Percentiles rank a stretch among this genome's conserved stretches.
These are phyloP conservation scores for Ispidina lecontei DNA, from an alignment of 2,797 vertebrate species.

Conservation along the genomic window DNA sequence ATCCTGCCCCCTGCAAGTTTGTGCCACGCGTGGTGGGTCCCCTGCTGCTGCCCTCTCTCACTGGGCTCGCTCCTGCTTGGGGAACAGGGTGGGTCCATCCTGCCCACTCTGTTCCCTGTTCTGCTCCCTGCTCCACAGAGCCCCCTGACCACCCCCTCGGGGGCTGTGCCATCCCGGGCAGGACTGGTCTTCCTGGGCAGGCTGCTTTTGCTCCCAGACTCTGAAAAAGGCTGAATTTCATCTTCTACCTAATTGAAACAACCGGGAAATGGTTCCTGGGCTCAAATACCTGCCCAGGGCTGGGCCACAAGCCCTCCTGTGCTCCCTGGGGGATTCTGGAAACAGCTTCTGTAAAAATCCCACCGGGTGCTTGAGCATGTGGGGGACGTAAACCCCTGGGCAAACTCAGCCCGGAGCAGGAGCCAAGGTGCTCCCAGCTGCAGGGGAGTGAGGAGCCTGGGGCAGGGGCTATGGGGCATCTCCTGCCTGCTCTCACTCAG, in stretches of 20 bases:
- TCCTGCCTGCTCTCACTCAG: not conserved
- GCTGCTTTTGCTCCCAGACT: not conserved
- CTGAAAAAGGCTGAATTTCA: not conserved
- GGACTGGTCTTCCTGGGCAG: not conserved
- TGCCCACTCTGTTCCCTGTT: not conserved
- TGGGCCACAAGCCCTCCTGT: accelerated
- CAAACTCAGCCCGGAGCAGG: not conserved
- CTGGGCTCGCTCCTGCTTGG: not conserved
- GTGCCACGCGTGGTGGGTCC: not conserved
- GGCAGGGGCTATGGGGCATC: not conserved
- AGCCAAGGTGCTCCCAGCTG: not conserved
- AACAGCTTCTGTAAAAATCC: not conserved
- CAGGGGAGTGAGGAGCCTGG: not conserved
- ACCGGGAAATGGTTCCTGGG: accelerated
- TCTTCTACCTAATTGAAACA: not conserved
- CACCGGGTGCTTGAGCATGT: not conserved
- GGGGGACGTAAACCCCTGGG: not conserved
- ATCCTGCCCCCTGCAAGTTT: not conserved
- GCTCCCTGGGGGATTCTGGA: not conserved
- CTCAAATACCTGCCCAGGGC: not conserved
- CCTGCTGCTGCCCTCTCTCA: not conserved
- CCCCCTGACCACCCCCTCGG: accelerated
- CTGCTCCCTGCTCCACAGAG: too few relatives aligned
- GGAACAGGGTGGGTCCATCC: not conserved
- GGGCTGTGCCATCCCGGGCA: not conserved